Base-by-base conservation (phyloP, 1,140 invertebrate species). In the Pomacea maculata region DNA sequence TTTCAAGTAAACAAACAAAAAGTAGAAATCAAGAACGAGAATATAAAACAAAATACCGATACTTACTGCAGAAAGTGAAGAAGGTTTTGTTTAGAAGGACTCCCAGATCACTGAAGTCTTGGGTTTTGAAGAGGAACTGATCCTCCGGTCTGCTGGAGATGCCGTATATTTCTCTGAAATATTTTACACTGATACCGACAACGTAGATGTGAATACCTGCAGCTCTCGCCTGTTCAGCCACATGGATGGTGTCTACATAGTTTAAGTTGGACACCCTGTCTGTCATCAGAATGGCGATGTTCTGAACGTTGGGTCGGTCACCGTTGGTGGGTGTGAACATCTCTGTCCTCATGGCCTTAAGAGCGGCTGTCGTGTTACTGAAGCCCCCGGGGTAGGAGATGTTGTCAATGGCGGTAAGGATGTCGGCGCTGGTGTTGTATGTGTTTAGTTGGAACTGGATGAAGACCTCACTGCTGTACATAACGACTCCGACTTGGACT, bases 251-350 rank as follows among this genome's bases (percentile, higher is more conserved):
- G n/a, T n/a, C n/a, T n/a, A n/a, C 77, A n/a, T 80, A 68, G 75
- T 88, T 86, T 57, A 87, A 84, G 75, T 87, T 88, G 7, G 86
- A 87, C 7, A 85, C 83, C 63, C 87, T 86, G 65, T 88, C 87
- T 34, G 87, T 88, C 1, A 88, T 65, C 45, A 87, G 75, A 64
- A 89, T 83, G 72, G 76, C 83, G n/a, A 89, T 80, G 78, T 89
- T 88, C 11, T 80, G 77, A 61, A 87, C 84, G 78, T 77, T 68
- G 0, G 82, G 75, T 29, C 88, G 77, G 79, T 89, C 88, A 5
- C 89, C 89, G 75, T 82, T 81, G 15, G 45, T 25, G n/a, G n/a
- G 5, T n/a, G 80, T 84, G 78, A 85, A 88, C 80, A 85, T 83
- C 21, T 83, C 52, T 21, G 80, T 80, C 11, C 82, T 72, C 84